Conservation (phyloP, 2,797 vertebrate genomes). For the Dromococcyx pavoninus region DNA sequence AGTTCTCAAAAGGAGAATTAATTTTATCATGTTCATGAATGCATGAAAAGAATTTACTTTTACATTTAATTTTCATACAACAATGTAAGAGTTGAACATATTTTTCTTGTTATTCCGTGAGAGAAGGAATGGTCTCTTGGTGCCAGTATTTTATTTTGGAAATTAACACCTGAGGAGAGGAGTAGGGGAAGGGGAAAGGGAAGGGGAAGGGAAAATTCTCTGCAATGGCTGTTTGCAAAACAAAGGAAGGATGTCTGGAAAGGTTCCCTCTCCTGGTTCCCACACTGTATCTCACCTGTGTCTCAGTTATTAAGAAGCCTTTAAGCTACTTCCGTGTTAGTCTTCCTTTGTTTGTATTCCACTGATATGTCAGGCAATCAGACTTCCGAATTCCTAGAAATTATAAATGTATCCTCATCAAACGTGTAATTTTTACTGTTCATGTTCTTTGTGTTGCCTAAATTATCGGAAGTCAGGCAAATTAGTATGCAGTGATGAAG, state of each 20-base stretch:
- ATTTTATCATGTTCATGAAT: not conserved
- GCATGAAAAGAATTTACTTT: not conserved
- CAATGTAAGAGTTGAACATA: not conserved
- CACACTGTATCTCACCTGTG: not conserved
- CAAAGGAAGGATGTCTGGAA: not conserved
- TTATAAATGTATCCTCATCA: not conserved
- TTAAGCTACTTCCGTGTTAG: not conserved
- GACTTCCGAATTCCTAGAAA: not conserved
- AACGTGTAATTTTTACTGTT: not conserved
- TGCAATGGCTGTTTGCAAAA: not conserved
- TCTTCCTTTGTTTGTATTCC: not conserved
- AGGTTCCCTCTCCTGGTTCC: not conserved
- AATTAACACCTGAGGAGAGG: not conserved
- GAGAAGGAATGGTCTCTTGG: not conserved
- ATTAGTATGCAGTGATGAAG: not conserved
- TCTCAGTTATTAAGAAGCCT: not conserved
- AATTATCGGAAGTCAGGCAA: not conserved
- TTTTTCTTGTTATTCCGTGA: not conserved
- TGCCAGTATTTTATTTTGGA: constrained; percentile 2
- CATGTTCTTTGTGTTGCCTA: not conserved
- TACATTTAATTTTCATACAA: not conserved
- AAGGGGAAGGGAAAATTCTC: no score
- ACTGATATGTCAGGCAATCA: not conserved
- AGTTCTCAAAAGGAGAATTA: not conserved
- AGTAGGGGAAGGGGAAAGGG: no score